Evolutionary conservation across 2,113 vertebrate species (phyloP), one percentile per base, ranked within the genome.

Genomic region (Leptocoma aspasia): DNA sequence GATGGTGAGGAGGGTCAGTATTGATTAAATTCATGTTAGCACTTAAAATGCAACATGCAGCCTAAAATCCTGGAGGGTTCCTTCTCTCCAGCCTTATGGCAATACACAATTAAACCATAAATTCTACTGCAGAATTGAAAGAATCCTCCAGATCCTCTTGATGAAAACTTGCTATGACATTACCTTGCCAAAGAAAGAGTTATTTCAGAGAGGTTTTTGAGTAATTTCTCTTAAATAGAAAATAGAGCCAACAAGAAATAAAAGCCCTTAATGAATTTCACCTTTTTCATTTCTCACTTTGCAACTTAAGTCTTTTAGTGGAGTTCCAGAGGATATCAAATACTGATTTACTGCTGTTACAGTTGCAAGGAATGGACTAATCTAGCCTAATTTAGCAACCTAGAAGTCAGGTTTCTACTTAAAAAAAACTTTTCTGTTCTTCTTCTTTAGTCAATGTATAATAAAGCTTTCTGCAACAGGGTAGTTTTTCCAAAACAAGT

Each of bases 201-300:
- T 92, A 96, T 52, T 92, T 96, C 83, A 90, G 86, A 92, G 77
- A 59, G n/a, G 30, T 37, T 86, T 81, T 92, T 90, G 80, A 96
- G 33, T 89, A 0, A 71, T 84, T 94, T 92, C 41, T 87, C 49
- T 77, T 86, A 91, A 93, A 75, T 0, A 64, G 73, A 95, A 97
- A 94, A 72, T 50, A 89, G 49, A 92, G 27, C 35, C 87, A 97
- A 94, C 23, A 94, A 89, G 65, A 93, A 89, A 95, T 85, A 91
- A 92, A 94, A 94, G 39, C 45, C 75, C 37, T 89, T 95, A 94
- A 95, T 69, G 71, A 96, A 95, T 82, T 71, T 82, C 95, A 94
- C 71, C 81, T 45, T 61, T 90, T 89, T 86, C 27, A 83, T 30
- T 70, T 97, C 94, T 90, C 11, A 1, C 31, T 53, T 83, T 72